A percentile compares a stretch with the other conserved stretches of the same genome.
These are phyloP conservation scores for Amphiura filiformis DNA, from an alignment of 35 echinoderm and acorn worm genomes.

Conservation along the genomic window DNA sequence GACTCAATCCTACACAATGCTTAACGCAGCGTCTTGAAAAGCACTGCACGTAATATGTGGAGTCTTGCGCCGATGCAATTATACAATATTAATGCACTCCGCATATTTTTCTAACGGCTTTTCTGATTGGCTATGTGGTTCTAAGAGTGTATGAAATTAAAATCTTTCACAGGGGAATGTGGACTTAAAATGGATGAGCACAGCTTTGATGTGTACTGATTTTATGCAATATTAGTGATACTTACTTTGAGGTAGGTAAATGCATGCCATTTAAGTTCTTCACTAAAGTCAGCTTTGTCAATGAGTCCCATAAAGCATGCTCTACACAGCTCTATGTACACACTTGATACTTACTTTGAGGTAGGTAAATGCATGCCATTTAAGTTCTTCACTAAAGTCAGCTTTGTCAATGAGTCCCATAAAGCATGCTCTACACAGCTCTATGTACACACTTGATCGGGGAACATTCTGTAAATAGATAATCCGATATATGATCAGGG, in stretches of 20 bases:
- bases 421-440: slow-evolving; percentile 50
- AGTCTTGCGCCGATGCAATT: neutral
- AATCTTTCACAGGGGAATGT: no score
- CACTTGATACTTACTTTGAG: slow-evolving; percentile 54
- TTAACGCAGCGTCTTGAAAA: no score
- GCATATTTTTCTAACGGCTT: no score
- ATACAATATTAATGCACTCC: neutral
- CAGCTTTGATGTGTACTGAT: no score
- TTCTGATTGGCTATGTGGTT: no score
- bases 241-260: slow-evolving; percentile 71
- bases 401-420: slow-evolving; percentile 37
- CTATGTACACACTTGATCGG: slow-evolving; percentile 42
- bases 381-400: slow-evolving; percentile 51
- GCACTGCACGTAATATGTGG: no score
- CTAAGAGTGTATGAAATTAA: no score
- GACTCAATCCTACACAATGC: no score
- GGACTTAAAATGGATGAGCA: no score
- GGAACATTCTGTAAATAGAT: slow-evolving; percentile 32
- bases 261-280: slow-evolving; percentile 68
- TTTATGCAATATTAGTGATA: no score
- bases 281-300: slow-evolving; percentile 25
- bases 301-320: slow-evolving; percentile 53
- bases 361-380: slow-evolving; percentile 66
- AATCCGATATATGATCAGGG: neutral
- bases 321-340: slow-evolving; percentile 50